phyloP scores from a whole-genome alignment of 1,140 invertebrate species.

The Trichonephila clavata region DNA sequence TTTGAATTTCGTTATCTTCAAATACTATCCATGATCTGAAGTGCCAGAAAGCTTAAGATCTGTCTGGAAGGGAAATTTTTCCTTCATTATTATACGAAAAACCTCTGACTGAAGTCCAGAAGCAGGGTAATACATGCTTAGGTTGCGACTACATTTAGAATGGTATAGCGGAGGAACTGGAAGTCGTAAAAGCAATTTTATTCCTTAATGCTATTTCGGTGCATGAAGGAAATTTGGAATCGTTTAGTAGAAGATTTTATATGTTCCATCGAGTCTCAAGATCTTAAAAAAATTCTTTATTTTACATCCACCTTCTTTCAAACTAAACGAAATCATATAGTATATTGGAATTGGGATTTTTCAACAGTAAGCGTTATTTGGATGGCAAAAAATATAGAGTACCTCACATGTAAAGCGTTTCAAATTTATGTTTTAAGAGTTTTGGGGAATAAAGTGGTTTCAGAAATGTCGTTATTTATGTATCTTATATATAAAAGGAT shows the following conservation, averaged over 20 bases:
- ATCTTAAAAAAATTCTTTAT: neutral
- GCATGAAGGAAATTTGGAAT: constrained; percentile 47
- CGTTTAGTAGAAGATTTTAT: constrained; percentile 44
- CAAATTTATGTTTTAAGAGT: constrained; percentile 23
- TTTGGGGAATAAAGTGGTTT: neutral
- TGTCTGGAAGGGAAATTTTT: constrained; percentile 3
- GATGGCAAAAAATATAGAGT: neutral
- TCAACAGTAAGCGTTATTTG: neutral
- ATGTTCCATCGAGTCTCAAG: constrained; percentile 34
- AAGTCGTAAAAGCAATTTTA: constrained; percentile 72
- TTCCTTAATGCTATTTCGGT: constrained; percentile 43
- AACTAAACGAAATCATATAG: constrained; percentile 53
- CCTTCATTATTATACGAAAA: constrained; percentile 66
- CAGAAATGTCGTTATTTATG: neutral
- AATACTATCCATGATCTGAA: constrained; percentile 35
- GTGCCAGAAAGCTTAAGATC: constrained; percentile 35
- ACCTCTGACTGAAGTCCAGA: constrained; percentile 22
- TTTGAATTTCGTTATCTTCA: constrained; percentile 50
- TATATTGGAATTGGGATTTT: constrained; percentile 30
- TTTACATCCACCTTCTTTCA: neutral
- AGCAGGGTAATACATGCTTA: constrained; percentile 51
- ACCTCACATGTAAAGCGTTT: neutral
- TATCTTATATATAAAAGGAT: neutral
- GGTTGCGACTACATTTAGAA: constrained; percentile 1
- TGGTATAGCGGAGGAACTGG: neutral